phyloP scores from a whole-genome alignment of 1,140 invertebrate species.

The Eciton burchellii region DNA sequence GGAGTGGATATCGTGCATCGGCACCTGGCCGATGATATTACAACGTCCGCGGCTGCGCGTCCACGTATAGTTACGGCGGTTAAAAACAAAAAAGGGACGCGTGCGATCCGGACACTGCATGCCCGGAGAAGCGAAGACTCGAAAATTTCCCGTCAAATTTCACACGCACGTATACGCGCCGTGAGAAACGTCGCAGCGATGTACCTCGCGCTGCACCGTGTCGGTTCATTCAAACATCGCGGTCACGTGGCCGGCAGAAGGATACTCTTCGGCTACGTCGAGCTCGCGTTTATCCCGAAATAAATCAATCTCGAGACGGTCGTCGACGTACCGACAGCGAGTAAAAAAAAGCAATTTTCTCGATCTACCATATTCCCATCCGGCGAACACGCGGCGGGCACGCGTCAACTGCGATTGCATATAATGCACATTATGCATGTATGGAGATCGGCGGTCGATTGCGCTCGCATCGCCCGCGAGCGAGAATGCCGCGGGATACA shows the following conservation, averaged over 20 bases:
- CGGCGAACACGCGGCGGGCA: not conserved
- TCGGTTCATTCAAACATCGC: too few relatives aligned
- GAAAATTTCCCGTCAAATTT: not conserved
- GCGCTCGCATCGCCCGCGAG: slow-evolving; percentile 46
- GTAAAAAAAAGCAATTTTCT: slow-evolving; percentile 10
- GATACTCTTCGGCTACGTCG: too few relatives aligned
- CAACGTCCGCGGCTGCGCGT: slow-evolving; percentile 42
- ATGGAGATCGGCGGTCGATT: slow-evolving; percentile 24
- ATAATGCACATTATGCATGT: too few relatives aligned
- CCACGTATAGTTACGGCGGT: slow-evolving; percentile 29
- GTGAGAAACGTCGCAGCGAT: too few relatives aligned
- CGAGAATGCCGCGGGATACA: slow-evolving; percentile 46
- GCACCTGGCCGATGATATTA: slow-evolving; percentile 60
- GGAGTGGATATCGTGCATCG: slow-evolving; percentile 62
- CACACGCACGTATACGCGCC: too few relatives aligned
- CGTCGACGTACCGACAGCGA: not conserved
- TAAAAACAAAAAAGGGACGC: slow-evolving; percentile 24
- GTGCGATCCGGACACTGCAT: slow-evolving; percentile 23
- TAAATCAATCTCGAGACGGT: not conserved
- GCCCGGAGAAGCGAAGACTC: not conserved
- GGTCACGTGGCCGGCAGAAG: too few relatives aligned
- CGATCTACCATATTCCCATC: not conserved
- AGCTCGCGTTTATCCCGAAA: too few relatives aligned
- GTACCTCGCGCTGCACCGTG: too few relatives aligned
- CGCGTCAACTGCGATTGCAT: not conserved